Percentiles rank a stretch among this genome's conserved stretches.
phyloP scores from a whole-genome alignment of 35 echinoderm and acorn worm species.

The Lytechinus pictus region DNA sequence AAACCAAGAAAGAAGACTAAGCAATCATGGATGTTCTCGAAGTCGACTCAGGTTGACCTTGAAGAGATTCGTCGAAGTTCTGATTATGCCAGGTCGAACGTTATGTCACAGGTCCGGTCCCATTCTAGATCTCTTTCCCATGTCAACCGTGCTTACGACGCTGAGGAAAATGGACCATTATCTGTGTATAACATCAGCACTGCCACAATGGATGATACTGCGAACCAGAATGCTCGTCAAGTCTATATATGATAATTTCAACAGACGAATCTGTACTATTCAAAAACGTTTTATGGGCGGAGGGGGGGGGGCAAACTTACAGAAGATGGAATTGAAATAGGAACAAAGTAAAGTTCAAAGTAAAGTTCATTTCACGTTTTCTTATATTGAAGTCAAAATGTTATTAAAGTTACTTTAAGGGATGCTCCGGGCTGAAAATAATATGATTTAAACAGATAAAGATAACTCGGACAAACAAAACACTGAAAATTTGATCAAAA shows the following conservation, averaged over 20 bases:
- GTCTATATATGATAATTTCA: conserved; percentile 18
- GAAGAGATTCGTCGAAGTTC: background rate
- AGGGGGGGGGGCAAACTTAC: background rate
- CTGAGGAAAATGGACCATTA: background rate
- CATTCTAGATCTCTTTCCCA: too few relatives aligned
- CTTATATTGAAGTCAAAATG: too few relatives aligned
- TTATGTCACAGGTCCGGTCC: too few relatives aligned
- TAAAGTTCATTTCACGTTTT: too few relatives aligned
- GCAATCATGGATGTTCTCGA: background rate
- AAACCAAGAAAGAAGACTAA: background rate
- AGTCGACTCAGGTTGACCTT: conserved; percentile 41
- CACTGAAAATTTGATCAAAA: too few relatives aligned
- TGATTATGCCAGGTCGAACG: background rate
- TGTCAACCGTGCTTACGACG: background rate
- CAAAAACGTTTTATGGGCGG: background rate
- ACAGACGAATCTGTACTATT: background rate
- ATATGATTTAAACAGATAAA: too few relatives aligned
- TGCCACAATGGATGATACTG: background rate
- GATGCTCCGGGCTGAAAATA: too few relatives aligned
- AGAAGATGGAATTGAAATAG: background rate
- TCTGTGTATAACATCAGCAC: background rate
- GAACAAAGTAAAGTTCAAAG: too few relatives aligned
- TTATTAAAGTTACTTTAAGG: too few relatives aligned
- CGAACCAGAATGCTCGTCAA: background rate
- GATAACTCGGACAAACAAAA: too few relatives aligned